A percentile compares a stretch with the other conserved stretches of the same genome.
Conservation (phyloP, 2,797 vertebrate species). For the Rhynchonycteris naso region DNA sequence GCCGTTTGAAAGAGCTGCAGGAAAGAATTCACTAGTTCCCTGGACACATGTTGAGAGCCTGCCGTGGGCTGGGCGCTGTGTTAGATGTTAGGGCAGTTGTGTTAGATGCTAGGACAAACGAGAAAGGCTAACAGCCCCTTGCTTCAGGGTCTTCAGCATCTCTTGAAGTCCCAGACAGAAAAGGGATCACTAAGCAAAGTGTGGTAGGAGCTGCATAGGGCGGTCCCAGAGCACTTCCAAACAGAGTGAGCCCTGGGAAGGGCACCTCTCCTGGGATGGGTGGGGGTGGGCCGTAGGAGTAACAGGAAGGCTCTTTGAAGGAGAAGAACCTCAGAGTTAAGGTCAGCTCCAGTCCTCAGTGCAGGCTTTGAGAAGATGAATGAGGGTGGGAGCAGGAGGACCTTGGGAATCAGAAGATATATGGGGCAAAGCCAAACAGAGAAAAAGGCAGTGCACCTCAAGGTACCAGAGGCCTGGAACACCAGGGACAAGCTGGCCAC, state of each 20-base stretch:
- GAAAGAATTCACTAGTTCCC: not conserved
- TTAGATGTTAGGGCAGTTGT: not conserved
- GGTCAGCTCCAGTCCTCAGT: not conserved
- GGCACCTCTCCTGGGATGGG: not conserved
- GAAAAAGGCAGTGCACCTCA: not conserved
- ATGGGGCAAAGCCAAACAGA: not conserved
- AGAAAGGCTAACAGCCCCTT: not conserved
- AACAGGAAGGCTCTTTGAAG: not conserved
- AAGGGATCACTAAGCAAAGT: conserved; percentile 21
- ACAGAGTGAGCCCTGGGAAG: not conserved
- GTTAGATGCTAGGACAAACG: too few relatives aligned
- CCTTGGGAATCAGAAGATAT: not conserved
- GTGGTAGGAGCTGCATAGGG: not conserved
- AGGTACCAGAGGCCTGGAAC: not conserved
- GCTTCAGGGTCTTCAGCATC: not conserved
- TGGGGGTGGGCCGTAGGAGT: not conserved
- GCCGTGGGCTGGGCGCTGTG: not conserved
- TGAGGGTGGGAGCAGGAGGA: not conserved
- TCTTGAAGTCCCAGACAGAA: not conserved
- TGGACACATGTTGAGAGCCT: not conserved
- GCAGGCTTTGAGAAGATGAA: not conserved
- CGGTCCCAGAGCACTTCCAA: not conserved
- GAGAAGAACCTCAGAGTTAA: not conserved
- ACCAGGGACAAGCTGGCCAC: not conserved
- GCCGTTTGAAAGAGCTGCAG: not conserved